Base-by-base conservation (phyloP, 1,140 invertebrate genomes). In the Globodera ellingtonae region DNA sequence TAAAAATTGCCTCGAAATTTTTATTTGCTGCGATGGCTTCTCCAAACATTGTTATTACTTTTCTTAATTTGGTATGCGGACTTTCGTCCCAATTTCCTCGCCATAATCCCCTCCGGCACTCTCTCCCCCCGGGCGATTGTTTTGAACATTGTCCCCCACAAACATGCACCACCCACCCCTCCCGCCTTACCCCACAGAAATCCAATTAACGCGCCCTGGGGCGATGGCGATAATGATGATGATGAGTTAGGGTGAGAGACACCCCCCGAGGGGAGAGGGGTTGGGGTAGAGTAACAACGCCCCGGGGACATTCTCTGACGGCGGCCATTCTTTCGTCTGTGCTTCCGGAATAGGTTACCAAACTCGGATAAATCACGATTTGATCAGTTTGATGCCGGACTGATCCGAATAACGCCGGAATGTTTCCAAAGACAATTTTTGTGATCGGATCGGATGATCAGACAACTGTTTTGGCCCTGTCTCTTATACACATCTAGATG, bases 121-220 rank as follows among this genome's bases (percentile, higher is more conserved):
- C 56, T 62, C 15, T 18, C 56, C 10, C 56, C 56, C 56, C 8
- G 15, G 56, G 56, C 56, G 56, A 62, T 62, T 62, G 56, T 62
- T 62, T 62, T 62, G 56, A 62, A 62, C 56, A 62, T 62, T 62
- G 56, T 62, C 56, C 56, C 10, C 56, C 10, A 18, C 56, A 62
- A 62, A 62, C 56, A 62, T 62, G 10, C 56, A 62, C 15, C 15
- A 2, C 56, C 10, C 56, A 8, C 18, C 15, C 18, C 56, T 15
- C 10, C 56, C 56, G 13, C 10, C 18, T 62, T 62, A 62, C 5
- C 56, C 56, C 56, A 6, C 15, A 52, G 52, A 62, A 62, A 62
- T 62, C 56, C 56, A 62, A 62, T 62, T 62, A 62, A 62, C 56
- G 56, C 56, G 56, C 56, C 56, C 56, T 62, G 56, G 56, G 56